Evolutionary conservation across 2,113 vertebrate species (phyloP), one percentile per base, ranked within the genome.

Genomic region (Sapajus apella): DNA sequence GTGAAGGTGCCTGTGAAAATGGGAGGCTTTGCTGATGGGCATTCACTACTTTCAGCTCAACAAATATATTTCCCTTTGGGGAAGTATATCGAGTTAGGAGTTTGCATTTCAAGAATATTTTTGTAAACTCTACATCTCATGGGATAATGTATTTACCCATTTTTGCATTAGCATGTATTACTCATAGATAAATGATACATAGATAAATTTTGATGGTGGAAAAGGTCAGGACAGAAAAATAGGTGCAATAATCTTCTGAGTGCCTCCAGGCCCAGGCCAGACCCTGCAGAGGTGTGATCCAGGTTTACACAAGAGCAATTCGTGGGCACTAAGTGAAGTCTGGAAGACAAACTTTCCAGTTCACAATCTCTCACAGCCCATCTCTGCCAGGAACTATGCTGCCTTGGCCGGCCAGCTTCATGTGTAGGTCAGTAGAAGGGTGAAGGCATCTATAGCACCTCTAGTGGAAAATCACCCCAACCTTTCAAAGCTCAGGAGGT

Each of bases 41-140:
- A 83, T 82, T 75, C 79, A 16, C 43, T 75, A 32, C 43, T 93
- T 80, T 52, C 20, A 70, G 45, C 61, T 85, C 50, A 96, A 75
- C 81, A 91, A 43, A 85, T 81, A 56, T 85, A 79, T 52, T 95
- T 97, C 85, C 30, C 90, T 23, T 87, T 68, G 66, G 25, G 47
- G 61, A 87, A 85, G 27, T 32, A 35, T 87, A 86, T 52, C 52
- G 17, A 73, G 37, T 72, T 86, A 81, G 92, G 56, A 64, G 43
- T 89, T 96, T 72, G 40, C 12, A 82, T 37, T 47, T 75, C 61
- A 79, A 83, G 55, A 87, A 50, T 82, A 61, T 47, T 96, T 97
- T 92, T 90, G 35, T 88, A 85, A 88, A 88, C 52, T 68, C 75
- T 23, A 77, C 21, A 58, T 11, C 17, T 85, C 40, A 61, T 70